Evolutionary conservation across 2,113 vertebrate genomes (phyloP).

Genomic region (Thomomys bottae): DNA sequence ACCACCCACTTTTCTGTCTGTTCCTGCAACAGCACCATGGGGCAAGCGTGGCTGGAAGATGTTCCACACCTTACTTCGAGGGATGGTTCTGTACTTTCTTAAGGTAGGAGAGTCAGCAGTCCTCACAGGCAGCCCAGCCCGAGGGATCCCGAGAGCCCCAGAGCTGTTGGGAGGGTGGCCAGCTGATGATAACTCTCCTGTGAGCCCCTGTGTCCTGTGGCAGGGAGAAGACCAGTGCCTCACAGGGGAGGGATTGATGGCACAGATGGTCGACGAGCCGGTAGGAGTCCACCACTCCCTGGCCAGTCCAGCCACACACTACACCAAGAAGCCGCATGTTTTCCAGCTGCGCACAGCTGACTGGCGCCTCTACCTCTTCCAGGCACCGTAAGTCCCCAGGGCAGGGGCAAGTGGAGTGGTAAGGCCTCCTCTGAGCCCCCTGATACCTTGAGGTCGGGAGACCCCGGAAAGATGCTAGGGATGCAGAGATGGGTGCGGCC

Average conservation of each 20-base stretch:
- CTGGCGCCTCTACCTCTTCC: constrained; percentile 94
- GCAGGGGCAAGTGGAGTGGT: not conserved
- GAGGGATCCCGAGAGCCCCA: not conserved
- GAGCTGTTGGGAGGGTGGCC: not conserved
- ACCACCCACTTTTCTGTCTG: not conserved
- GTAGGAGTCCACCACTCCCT: constrained; percentile 94
- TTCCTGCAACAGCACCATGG: constrained; percentile 89
- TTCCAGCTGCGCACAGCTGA: constrained; percentile 94
- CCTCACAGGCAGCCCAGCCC: rapidly evolving
- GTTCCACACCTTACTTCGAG: constrained; percentile 91
- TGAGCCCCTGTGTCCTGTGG: constrained; percentile 8
- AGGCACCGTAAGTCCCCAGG: constrained; percentile 89
- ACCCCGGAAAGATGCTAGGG: not conserved
- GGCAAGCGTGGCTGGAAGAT: constrained; percentile 95
- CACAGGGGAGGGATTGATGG: constrained; percentile 79
- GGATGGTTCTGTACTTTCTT: constrained; percentile 92
- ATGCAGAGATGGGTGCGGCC: not conserved
- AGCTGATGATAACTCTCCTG: not conserved
- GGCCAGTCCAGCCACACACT: constrained; percentile 88
- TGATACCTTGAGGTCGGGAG: too few relatives aligned
- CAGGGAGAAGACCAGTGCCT: constrained; percentile 71
- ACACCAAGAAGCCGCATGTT: constrained; percentile 93
- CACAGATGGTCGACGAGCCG: constrained; percentile 88
- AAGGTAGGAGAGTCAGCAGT: constrained; percentile 85
- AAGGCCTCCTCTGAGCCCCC: rapidly evolving